These are phyloP conservation scores for Gambusia yucatana DNA, from an alignment of 2,797 vertebrate genomes.

Conservation along the genomic window DNA sequence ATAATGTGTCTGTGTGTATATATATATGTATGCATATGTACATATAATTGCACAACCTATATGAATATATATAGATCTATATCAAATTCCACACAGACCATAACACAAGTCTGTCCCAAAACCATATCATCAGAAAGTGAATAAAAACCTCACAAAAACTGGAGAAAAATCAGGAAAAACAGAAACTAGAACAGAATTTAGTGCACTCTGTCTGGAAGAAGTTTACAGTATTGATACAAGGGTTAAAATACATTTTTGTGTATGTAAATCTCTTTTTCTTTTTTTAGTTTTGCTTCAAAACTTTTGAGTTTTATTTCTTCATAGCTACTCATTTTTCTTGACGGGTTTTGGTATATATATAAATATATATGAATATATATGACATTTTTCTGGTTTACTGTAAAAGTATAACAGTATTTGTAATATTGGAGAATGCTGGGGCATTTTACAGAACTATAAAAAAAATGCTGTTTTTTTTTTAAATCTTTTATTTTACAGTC, in stretches of 20 bases:
- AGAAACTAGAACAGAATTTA: conserved; percentile 87
- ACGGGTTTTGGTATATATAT: conserved; percentile 97
- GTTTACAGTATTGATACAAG: conserved; percentile 99
- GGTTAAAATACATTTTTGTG: conserved; percentile 97
- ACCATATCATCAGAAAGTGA: conserved; percentile 18
- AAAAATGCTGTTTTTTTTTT: conserved; percentile 61
- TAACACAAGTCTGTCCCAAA: conserved; percentile 71
- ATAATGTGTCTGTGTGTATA: conserved; percentile 78
- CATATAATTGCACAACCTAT: conserved; percentile 79
- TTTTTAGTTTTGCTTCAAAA: conserved; percentile 92
- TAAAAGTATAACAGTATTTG: conserved; percentile 99
- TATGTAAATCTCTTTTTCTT: conserved; percentile 92
- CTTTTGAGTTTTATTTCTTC: conserved; percentile 63
- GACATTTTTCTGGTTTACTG: conserved; percentile 99
- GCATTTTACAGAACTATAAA: conserved; percentile 96
- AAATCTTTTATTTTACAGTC: conserved; percentile 92
- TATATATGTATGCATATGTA: conserved; percentile 82
- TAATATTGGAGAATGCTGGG: conserved; percentile 99
- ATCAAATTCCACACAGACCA: conserved; percentile 74
- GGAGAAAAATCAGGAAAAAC: conserved; percentile 90
- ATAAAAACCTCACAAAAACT: conserved; percentile 71
- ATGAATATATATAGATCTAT: conserved; percentile 74
- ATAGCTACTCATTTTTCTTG: conserved; percentile 85
- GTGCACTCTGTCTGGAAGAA: conserved; percentile 99
- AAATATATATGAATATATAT: conserved; percentile 89